Conservation (phyloP, 2,888 invertebrate genomes). For the Gortyna flavago region DNA sequence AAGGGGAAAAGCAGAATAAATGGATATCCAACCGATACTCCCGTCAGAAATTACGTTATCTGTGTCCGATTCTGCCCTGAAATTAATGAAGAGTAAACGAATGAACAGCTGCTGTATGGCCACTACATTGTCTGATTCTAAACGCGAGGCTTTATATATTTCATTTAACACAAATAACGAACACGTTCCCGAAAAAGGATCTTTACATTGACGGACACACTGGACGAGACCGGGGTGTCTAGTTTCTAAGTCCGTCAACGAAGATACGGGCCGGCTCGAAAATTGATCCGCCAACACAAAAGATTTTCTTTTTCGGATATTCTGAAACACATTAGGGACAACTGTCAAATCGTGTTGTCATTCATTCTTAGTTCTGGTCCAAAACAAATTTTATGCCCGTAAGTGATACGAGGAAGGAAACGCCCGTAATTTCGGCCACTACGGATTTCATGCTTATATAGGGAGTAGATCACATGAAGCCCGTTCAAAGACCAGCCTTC, state of each 20-base stretch:
- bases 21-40: constrained; percentile 20
- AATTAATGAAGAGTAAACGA: constrained; percentile 22
- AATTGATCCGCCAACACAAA: neutral
- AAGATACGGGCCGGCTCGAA: neutral
- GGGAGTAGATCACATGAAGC: neutral
- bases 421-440: neutral
- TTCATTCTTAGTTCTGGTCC: neutral
- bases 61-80: constrained; percentile 8
- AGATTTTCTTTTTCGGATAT: neutral
- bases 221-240: neutral
- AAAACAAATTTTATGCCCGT: neutral
- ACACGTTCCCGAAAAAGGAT: neutral
- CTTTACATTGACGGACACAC: neutral
- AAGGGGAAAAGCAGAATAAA: constrained; percentile 20
- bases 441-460: neutral
- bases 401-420: neutral
- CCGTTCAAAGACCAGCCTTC: neutral
- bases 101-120: neutral
- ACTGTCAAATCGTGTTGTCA: neutral
- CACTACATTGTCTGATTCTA: neutral
- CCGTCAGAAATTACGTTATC: constrained; percentile 34
- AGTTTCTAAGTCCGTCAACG: neutral
- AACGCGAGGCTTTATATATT: neutral
- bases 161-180: constrained; percentile 2
- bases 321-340: neutral